Evolutionary conservation across 2,797 vertebrate genomes (phyloP), one percentile per base, ranked within the genome.

Genomic region (Orestias chungarensis): DNA sequence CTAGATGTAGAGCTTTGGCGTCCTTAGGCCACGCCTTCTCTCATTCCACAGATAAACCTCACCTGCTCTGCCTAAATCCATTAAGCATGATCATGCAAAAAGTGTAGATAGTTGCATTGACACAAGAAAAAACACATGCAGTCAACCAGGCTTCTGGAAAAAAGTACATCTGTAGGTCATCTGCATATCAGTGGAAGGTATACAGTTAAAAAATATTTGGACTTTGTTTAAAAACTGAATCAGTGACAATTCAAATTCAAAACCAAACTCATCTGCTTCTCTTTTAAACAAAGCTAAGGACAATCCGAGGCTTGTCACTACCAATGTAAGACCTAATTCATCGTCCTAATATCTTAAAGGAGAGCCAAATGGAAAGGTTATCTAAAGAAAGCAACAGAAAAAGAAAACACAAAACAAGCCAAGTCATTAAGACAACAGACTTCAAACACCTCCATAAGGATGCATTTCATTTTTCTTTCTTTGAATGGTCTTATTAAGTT

Each of bases 251-350:
- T 4, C 12, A 50, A n/a, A 38, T 38, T 6, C 83, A 75, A 50
- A 71, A 74, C 66, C 68, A 59, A 55, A 79, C 67, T 70, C 35
- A 2, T 66, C 84, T 65, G 35, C 50, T 55, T 76, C 78, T 81
- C 66, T 78, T 80, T 81, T 80, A 83, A 78, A 83, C 75, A 83
- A 78, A 78, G 84, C 87, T 86, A 71, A 74, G 76, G 79, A 82
- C 85, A 89, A 92, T 92, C 87, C 86, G 87, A 78, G 75, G 57
- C 86, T 82, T 93, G 92, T 93, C 91, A 87, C 84, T 80, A 84
- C 77, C 82, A 78, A 91, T 90, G 89, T 81, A 79, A 64, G 74
- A 86, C 79, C 83, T 89, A 86, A 92, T 93, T 91, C 82, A 92
- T 94, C 91, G 92, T 82, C 75, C 79, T 55, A 83, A 87, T 90